phyloP scores from a whole-genome alignment of 2,797 vertebrate genomes.

The Gallinago solitaria region DNA sequence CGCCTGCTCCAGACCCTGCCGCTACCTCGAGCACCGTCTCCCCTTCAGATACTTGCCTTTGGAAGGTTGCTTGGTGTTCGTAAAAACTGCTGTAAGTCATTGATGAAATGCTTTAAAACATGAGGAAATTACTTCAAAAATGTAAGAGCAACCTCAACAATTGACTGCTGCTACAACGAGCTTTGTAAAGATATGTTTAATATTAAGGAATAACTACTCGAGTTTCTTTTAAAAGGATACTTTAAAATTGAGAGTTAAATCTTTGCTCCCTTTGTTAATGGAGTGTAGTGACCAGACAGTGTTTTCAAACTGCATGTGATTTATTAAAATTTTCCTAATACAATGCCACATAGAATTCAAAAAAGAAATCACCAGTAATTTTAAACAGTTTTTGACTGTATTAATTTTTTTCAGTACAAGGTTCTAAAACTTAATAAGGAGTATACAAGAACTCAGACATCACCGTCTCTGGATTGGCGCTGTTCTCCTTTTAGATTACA shows the following conservation, averaged over 20 bases:
- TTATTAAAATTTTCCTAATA: background rate
- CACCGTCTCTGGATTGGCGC: rapidly evolving
- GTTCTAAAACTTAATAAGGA: background rate
- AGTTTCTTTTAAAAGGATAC: background rate
- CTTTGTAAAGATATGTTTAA: background rate
- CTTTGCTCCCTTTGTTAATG: background rate
- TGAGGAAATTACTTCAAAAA: background rate
- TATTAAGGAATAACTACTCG: background rate
- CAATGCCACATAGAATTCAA: background rate
- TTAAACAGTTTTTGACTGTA: background rate
- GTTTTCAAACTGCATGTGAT: background rate
- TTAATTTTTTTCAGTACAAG: background rate
- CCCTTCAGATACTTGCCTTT: background rate
- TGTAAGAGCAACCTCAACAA: background rate
- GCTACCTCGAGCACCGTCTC: background rate
- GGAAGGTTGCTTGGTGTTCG: background rate
- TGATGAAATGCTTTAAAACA: background rate
- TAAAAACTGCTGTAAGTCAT: background rate
- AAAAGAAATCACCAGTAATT: background rate
- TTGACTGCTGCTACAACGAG: background rate
- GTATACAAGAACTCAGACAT: background rate
- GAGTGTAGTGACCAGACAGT: background rate
- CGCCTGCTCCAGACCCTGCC: background rate
- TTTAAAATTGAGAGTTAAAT: background rate
- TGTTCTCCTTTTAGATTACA: background rate